phyloP scores from a whole-genome alignment of 1,140 invertebrate species.

The Scaptomyza pallida region DNA sequence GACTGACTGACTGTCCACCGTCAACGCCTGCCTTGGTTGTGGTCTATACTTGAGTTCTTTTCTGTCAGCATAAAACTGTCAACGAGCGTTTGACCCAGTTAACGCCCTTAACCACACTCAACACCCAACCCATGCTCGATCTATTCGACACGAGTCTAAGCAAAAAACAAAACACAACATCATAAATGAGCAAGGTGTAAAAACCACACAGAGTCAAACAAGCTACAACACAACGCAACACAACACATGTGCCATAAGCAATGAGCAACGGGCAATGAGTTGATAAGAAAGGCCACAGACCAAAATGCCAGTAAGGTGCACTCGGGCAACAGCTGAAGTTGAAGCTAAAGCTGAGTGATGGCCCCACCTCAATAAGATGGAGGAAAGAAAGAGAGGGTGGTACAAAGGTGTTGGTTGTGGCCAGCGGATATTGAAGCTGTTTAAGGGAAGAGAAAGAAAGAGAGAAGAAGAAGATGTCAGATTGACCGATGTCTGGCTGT shows the following conservation, averaged over 20 bases:
- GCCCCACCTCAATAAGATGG: slow-evolving; percentile 46
- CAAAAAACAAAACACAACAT: slow-evolving; percentile 21
- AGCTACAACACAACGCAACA: not conserved
- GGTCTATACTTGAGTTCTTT: slow-evolving; percentile 39
- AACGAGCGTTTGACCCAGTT: slow-evolving; percentile 80
- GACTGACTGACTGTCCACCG: slow-evolving; percentile 13
- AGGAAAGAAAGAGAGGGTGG: slow-evolving; percentile 38
- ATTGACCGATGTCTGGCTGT: slow-evolving; percentile 70
- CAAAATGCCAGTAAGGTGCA: slow-evolving; percentile 46
- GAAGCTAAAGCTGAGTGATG: slow-evolving; percentile 60
- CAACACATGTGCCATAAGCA: slow-evolving; percentile 18
- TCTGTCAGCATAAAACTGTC: slow-evolving; percentile 71
- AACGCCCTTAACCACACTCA: slow-evolving; percentile 61
- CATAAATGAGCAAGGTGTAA: slow-evolving; percentile 68
- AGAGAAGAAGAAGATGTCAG: slow-evolving; percentile 24
- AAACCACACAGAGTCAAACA: slow-evolving; percentile 55
- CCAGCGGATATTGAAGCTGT: slow-evolving; percentile 63
- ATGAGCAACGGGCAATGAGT: not conserved
- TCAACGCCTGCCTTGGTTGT: slow-evolving; percentile 37
- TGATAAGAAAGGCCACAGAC: slow-evolving; percentile 55
- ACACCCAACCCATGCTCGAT: slow-evolving; percentile 30
- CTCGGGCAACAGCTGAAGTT: slow-evolving; percentile 11
- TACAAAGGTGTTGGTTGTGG: slow-evolving; percentile 70
- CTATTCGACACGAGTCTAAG: slow-evolving; percentile 58
- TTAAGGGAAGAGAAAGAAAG: slow-evolving; percentile 18